Evolutionary conservation across 2,113 vertebrate species (phyloP).

Genomic region (Mormyrus lacerda): DNA sequence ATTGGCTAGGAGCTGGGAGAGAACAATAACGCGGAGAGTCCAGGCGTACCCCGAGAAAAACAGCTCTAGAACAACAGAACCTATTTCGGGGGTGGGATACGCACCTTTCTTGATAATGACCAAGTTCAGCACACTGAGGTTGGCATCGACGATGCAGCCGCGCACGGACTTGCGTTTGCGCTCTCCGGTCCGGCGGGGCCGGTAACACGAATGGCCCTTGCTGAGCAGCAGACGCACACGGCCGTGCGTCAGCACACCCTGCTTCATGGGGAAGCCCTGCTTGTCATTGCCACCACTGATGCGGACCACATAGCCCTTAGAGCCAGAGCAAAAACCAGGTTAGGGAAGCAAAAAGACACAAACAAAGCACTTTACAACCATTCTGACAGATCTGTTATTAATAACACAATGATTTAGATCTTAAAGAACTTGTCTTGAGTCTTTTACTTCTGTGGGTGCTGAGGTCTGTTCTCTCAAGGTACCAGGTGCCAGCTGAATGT

Average conservation of each 20-base stretch:
- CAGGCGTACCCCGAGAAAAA: background rate
- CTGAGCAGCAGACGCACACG: slow-evolving; percentile 91
- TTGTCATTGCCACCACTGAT: slow-evolving; percentile 98
- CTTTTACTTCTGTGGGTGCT: background rate
- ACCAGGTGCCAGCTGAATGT: background rate
- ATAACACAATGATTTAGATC: background rate
- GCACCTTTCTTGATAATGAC: slow-evolving; percentile 94
- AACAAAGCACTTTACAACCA: background rate
- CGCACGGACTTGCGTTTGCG: slow-evolving; percentile 94
- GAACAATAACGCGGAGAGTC: background rate
- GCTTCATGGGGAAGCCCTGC: slow-evolving; percentile 98
- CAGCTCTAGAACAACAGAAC: background rate
- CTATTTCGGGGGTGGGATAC: background rate
- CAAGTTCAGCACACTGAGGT: slow-evolving; percentile 92
- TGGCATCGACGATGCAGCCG: slow-evolving; percentile 94
- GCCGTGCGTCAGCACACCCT: slow-evolving; percentile 86
- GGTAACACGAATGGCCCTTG: slow-evolving; percentile 95
- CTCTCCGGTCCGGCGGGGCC: slow-evolving; percentile 88
- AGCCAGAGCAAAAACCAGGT: background rate
- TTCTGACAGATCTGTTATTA: background rate
- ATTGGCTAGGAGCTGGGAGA: background rate
- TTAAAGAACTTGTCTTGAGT: background rate
- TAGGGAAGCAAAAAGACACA: background rate
- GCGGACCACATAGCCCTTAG: slow-evolving; percentile 89
- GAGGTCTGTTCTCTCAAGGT: background rate